A percentile compares a stretch with the other conserved stretches of the same genome.
Evolutionary conservation across 2,888 invertebrate genomes (phyloP).

Genomic region (Lycaena phlaeas): DNA sequence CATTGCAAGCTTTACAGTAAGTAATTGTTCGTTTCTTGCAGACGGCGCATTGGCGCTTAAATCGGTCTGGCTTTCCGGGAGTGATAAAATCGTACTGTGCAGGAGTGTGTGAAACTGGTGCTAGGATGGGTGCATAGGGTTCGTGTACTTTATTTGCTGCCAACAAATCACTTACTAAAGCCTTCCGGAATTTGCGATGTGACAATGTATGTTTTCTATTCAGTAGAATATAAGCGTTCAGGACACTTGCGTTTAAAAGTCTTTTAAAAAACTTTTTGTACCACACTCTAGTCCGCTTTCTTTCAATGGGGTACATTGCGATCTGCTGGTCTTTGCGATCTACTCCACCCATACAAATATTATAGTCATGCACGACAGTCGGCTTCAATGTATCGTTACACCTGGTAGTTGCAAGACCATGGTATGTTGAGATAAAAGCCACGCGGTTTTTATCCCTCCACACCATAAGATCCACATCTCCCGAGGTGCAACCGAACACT

Average conservation of each 20-base stretch:
- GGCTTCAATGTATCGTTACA: slow-evolving; percentile 6
- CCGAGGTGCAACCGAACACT: slow-evolving; percentile 13
- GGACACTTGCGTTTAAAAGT: too few relatives aligned
- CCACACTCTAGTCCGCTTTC: slow-evolving; percentile 18
- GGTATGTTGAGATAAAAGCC: slow-evolving; percentile 15
- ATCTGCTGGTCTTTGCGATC: slow-evolving; percentile 17
- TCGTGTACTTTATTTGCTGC: background rate
- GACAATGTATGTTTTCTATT: background rate
- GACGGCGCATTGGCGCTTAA: background rate
- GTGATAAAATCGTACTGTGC: background rate
- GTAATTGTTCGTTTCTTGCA: slow-evolving; percentile 3
- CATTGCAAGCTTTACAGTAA: slow-evolving; percentile 8
- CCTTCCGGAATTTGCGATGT: background rate
- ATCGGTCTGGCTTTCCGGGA: background rate
- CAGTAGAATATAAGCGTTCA: background rate
- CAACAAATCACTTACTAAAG: background rate
- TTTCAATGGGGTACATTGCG: slow-evolving; percentile 19
- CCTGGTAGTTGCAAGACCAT: slow-evolving; percentile 7
- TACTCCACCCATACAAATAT: slow-evolving; percentile 15
- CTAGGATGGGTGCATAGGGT: background rate
- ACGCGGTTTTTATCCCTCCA: slow-evolving; percentile 16
- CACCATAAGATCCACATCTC: slow-evolving; percentile 16
- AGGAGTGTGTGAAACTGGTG: background rate
- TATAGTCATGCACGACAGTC: slow-evolving; percentile 14
- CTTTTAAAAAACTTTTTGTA: too few relatives aligned